Evolutionary conservation across 2,888 invertebrate genomes (phyloP), one percentile per base, ranked within the genome.

Genomic region (Eupithecia tripunctaria): DNA sequence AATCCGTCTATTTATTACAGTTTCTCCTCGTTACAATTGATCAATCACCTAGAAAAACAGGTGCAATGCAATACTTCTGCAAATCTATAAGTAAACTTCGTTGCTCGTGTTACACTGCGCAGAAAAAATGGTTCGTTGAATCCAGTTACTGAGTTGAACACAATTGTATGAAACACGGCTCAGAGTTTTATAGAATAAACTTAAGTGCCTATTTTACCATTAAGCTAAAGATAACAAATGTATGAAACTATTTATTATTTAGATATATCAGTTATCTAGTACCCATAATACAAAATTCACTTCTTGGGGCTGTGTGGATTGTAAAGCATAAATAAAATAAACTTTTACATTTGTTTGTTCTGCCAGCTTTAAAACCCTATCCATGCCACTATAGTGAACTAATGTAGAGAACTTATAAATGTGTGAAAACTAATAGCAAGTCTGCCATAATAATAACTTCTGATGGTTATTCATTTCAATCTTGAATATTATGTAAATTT

Each of bases 71-170:
- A 71, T 72, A 72, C 63, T 67, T 62, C 10, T 68, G 70, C 67
- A 47, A 74, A 65, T 71, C 69, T 69, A 47, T 67, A 43, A 71
- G 62, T 51, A 69, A 72, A 72, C 59, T 74, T 70, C 38, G 56
- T 18, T 21, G 36, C 62, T 63, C 71, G 59, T 68, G 70, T 70
- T 72, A 74, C 67, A 36, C 56, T 38, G 72, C 38, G 71, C 74
- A 71, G 74, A 71, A 74, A 71, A 71, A 74, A 71, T 68, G 74
- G 74, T 74, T 74, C 74, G 69, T 74, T 74, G 60, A 69, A 68
- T 74, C 71, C 63, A 38, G 65, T 71, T 74, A 71, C 68, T 70
- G 68, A 66, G 68, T 62, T 66, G 41, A 65, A 71, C 71, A 71
- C 68, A 60, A 74, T 68, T 73, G 67, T 32, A 71, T 71, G 71